Evolutionary conservation across 64 coral and sea anemone genomes (phyloP).

Genomic region (Acropora tenuis): DNA sequence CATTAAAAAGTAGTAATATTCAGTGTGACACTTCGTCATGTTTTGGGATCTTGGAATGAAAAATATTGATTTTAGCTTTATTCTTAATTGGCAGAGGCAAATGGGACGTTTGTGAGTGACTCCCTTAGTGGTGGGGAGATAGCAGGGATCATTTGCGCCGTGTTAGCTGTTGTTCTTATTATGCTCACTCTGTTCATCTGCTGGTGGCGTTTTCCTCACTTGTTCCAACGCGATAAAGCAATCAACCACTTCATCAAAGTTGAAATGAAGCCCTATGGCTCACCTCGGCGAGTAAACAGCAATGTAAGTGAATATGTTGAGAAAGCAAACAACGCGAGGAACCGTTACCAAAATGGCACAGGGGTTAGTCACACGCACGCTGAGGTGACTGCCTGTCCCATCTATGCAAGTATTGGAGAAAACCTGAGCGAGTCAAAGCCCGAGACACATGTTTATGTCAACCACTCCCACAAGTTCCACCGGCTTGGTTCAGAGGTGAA

Average conservation of each 20-base stretch:
- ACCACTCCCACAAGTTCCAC: not conserved
- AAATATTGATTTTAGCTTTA: not conserved
- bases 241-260: conserved; percentile 89
- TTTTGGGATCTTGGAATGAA: not conserved
- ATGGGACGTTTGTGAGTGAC: not conserved
- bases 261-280: conserved; percentile 55
- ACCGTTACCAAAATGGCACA: not conserved
- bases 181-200: conserved; percentile 50
- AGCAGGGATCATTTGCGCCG: conserved; percentile 72
- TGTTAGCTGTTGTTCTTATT: conserved; percentile 46
- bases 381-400: conserved; percentile 61
- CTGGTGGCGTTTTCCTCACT: conserved; percentile 70
- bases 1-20: not conserved
- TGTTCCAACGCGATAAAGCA: conserved; percentile 67
- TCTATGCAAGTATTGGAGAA: conserved; percentile 76
- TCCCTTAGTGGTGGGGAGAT: conserved; percentile 63
- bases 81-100: not conserved
- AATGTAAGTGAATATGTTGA: conserved; percentile 50
- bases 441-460: not conserved
- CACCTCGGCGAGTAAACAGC: conserved; percentile 25
- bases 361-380: not conserved
- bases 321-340: conserved; percentile 29
- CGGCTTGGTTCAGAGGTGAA: conserved; percentile 8
- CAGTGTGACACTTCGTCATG: not conserved
- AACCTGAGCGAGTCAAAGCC: not conserved